Evolutionary conservation across 2,888 invertebrate species (phyloP).

Genomic region (Elgonia sp.): DNA sequence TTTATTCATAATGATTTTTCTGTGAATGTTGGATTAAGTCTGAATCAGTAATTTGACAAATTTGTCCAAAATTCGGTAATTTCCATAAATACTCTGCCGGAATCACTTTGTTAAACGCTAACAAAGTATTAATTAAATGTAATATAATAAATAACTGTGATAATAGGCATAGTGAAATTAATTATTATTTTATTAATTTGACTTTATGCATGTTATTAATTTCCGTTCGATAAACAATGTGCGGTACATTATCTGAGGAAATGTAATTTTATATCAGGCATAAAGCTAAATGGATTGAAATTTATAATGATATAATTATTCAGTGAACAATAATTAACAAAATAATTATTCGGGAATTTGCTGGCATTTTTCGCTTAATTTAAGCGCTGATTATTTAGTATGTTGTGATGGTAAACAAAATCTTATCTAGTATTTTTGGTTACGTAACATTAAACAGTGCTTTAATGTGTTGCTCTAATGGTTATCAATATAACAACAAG

Average conservation of each 20-base stretch:
- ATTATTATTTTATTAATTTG: not conserved
- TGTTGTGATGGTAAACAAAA: not conserved
- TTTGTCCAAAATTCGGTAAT: too few relatives aligned
- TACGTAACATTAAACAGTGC: conserved; percentile 19
- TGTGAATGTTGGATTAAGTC: conserved; percentile 46
- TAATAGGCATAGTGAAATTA: not conserved
- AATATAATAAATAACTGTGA: too few relatives aligned
- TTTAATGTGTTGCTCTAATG: conserved; percentile 45
- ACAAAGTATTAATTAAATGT: too few relatives aligned
- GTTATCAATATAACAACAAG: conserved; percentile 61
- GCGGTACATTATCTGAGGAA: not conserved
- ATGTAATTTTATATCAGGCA: not conserved
- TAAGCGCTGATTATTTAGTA: not conserved
- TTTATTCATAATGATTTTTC: too few relatives aligned
- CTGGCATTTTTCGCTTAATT: not conserved
- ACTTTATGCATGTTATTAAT: not conserved
- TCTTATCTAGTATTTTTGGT: conserved; percentile 19
- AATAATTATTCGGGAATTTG: not conserved
- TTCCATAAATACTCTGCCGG: too few relatives aligned
- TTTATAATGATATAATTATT: conserved; percentile 4
- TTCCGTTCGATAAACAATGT: not conserved
- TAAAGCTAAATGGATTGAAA: not conserved
- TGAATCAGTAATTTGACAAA: too few relatives aligned
- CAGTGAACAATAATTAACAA: not conserved
- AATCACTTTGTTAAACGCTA: too few relatives aligned